Conservation (phyloP, 2,113 vertebrate genomes). For the Myrmecophaga tridactyla region DNA sequence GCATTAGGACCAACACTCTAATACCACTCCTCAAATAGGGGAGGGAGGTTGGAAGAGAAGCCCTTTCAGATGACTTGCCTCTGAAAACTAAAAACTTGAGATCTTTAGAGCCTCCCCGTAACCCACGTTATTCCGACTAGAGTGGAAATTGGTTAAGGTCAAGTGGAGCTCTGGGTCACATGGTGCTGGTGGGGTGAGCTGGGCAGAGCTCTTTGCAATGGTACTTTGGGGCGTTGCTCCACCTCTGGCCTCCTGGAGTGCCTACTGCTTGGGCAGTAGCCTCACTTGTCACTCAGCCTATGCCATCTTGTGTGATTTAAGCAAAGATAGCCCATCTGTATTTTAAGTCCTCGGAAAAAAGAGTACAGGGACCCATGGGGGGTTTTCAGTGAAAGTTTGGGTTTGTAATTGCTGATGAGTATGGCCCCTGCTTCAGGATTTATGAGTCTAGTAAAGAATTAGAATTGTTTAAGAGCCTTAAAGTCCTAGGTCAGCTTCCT, state of each 20-base stretch:
- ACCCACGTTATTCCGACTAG: background rate
- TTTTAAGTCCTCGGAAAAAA: background rate
- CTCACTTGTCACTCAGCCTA: background rate
- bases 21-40: accelerated
- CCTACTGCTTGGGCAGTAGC: background rate
- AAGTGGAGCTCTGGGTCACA: background rate
- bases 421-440: background rate
- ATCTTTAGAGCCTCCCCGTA: background rate
- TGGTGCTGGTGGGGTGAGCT: background rate
- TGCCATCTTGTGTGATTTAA: background rate
- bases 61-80: background rate
- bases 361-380: background rate
- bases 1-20: accelerated
- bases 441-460: background rate
- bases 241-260: background rate
- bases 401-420: background rate
- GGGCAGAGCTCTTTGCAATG: background rate
- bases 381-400: background rate
- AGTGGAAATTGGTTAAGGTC: background rate
- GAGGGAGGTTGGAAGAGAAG: background rate
- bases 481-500: background rate
- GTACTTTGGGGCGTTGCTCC: background rate
- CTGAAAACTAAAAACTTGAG: background rate
- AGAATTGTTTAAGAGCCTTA: background rate
- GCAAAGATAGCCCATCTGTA: background rate